Conservation (phyloP, 2,113 vertebrate genomes). For the Nanorana parkeri region DNA sequence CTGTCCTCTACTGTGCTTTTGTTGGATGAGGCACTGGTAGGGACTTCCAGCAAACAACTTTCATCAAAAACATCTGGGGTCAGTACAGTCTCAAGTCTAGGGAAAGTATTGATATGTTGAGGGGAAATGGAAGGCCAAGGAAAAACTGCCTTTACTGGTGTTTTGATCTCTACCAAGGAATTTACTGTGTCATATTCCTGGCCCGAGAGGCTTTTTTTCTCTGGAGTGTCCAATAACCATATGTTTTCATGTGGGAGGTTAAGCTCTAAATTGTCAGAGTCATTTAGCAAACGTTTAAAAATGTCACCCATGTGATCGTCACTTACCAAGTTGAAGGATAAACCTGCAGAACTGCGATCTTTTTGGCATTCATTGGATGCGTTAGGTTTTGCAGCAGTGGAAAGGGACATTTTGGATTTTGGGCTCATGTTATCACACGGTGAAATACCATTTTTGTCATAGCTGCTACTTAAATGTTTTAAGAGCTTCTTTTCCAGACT, state of each 20-base stretch:
- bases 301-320: conserved; percentile 98
- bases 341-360: conserved; percentile 80
- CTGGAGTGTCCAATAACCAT: conserved; percentile 86
- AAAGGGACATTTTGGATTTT: background rate
- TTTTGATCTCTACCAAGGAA: conserved; percentile 64
- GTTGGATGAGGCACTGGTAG: conserved; percentile 67
- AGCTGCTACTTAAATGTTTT: background rate
- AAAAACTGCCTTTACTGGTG: conserved; percentile 70
- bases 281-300: conserved; percentile 93
- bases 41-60: conserved; percentile 91
- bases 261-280: conserved; percentile 87
- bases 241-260: conserved; percentile 72
- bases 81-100: conserved; percentile 72
- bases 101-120: conserved; percentile 70
- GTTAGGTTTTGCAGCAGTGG: background rate
- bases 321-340: conserved; percentile 92
- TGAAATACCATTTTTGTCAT: background rate
- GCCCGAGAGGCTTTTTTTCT: conserved; percentile 72
- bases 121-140: conserved; percentile 85
- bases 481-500: background rate
- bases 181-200: conserved; percentile 68
- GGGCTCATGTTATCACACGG: background rate
- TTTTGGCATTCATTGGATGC: background rate
- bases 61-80: conserved; percentile 91
- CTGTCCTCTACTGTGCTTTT: conserved; percentile 69